Percentiles rank a stretch among this genome's conserved stretches.
Evolutionary conservation across 2,797 vertebrate species (phyloP).

Genomic region (Oceanodroma leucorhoa): DNA sequence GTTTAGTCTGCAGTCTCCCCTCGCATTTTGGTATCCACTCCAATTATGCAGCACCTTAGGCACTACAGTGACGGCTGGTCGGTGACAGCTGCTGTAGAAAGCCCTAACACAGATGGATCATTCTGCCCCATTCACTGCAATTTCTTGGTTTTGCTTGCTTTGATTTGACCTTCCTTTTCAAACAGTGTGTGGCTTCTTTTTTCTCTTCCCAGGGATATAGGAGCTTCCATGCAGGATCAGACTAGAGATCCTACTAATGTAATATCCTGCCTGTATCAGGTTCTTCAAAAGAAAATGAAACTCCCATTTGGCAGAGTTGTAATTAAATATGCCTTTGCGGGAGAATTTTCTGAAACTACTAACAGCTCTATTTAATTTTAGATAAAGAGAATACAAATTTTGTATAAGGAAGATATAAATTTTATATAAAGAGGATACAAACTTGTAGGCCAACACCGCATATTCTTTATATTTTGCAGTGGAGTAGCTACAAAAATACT

Average conservation of each 20-base stretch:
- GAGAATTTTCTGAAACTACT: background rate
- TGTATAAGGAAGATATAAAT: background rate
- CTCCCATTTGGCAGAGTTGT: background rate
- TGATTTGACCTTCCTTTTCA: conserved; percentile 7
- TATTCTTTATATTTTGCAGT: background rate
- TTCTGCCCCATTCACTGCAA: background rate
- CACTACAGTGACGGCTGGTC: background rate
- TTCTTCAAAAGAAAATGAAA: conserved; percentile 19
- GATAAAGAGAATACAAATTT: conserved; percentile 26
- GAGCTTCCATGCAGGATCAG: background rate
- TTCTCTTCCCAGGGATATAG: background rate
- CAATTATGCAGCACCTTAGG: background rate
- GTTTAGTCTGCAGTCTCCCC: background rate
- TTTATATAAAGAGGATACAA: background rate
- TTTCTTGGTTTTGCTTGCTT: background rate
- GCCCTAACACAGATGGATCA: background rate
- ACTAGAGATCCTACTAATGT: background rate
- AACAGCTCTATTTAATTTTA: conserved; percentile 30
- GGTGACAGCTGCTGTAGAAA: background rate
- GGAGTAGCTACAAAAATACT: background rate
- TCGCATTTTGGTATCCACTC: background rate
- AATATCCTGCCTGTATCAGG: background rate
- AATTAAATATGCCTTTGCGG: background rate
- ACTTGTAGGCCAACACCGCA: background rate
- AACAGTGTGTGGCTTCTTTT: background rate